These are phyloP conservation scores for Pseudolaguvia tuberculata DNA, from an alignment of 2,113 vertebrate genomes.

Conservation along the genomic window DNA sequence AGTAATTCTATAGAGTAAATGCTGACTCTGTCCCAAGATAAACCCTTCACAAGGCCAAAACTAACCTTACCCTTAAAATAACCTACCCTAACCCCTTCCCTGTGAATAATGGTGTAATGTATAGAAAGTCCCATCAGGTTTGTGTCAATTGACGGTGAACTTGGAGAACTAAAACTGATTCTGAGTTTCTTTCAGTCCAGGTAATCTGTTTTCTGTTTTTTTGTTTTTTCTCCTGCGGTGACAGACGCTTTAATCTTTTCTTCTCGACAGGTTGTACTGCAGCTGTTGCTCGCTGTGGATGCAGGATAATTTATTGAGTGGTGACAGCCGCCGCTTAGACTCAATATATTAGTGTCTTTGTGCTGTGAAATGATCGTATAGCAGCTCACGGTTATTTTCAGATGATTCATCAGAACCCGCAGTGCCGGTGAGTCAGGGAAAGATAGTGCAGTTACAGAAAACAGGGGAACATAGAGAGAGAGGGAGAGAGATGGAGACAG, in stretches of 20 bases:
- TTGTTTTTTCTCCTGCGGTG: background rate
- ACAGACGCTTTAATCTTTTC: conserved; percentile 11
- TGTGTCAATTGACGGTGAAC: no score
- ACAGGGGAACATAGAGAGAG: background rate
- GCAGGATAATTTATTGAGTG: conserved; percentile 29
- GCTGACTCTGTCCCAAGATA: no score
- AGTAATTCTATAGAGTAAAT: no score
- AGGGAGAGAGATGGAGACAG: no score
- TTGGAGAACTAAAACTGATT: background rate
- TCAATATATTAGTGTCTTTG: conserved; percentile 28
- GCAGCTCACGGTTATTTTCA: background rate
- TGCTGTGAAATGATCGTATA: conserved; percentile 9
- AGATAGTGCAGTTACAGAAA: conserved; percentile 1
- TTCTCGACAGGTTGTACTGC: conserved; percentile 6
- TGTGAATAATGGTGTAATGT: no score
- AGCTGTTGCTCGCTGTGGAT: conserved; percentile 3
- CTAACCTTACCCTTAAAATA: no score
- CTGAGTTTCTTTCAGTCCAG: background rate
- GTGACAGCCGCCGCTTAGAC: conserved; percentile 18
- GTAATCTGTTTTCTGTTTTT: background rate
- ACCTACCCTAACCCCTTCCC: no score
- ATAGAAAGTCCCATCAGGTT: no score
- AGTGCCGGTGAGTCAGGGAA: conserved; percentile 5
- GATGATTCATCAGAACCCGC: conserved; percentile 34
- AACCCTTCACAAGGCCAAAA: no score